These are phyloP conservation scores for Holothuria leucospilota DNA, from an alignment of 53 echinoderm and acorn worm genomes.

Conservation along the genomic window DNA sequence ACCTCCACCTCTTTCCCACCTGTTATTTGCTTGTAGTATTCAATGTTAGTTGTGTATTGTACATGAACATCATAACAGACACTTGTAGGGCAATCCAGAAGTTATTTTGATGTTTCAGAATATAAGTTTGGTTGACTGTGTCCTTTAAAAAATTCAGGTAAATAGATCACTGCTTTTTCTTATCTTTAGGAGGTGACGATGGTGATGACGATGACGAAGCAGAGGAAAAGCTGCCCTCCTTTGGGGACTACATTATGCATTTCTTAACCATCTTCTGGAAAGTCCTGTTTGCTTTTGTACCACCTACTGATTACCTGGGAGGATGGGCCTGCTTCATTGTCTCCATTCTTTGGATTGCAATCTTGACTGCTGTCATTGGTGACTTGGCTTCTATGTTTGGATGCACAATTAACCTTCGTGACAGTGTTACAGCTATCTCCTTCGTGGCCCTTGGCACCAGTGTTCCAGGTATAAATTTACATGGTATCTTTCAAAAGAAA, in stretches of 20 bases:
- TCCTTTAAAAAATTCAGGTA: too few species aligned
- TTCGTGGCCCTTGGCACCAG: slow-evolving; percentile 98
- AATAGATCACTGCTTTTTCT: too few species aligned
- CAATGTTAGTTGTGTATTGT: too few species aligned
- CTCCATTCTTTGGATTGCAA: slow-evolving; percentile 84
- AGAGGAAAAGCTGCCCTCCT: slow-evolving; percentile 97
- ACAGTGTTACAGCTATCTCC: slow-evolving; percentile 94
- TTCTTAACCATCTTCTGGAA: slow-evolving; percentile 99
- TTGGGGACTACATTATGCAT: slow-evolving; percentile 97
- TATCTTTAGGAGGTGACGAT: slow-evolving; percentile 40
- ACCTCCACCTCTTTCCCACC: too few species aligned
- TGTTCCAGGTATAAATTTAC: slow-evolving; percentile 76
- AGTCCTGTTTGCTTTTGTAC: slow-evolving; percentile 95
- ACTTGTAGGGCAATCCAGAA: too few species aligned
- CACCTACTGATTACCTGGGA: slow-evolving; percentile 86
- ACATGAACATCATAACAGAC: too few species aligned
- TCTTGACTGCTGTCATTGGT: slow-evolving; percentile 86
- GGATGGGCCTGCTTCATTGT: slow-evolving; percentile 93
- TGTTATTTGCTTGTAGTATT: too few species aligned
- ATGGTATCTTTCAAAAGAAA: not conserved
- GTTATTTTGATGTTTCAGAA: too few species aligned
- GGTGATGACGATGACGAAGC: slow-evolving; percentile 84
- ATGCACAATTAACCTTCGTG: slow-evolving; percentile 86
- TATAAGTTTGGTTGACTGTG: too few species aligned
- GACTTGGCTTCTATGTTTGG: slow-evolving; percentile 94